Evolutionary conservation across 2,888 invertebrate species (phyloP).

Genomic region (Balanococcus diminutus): DNA sequence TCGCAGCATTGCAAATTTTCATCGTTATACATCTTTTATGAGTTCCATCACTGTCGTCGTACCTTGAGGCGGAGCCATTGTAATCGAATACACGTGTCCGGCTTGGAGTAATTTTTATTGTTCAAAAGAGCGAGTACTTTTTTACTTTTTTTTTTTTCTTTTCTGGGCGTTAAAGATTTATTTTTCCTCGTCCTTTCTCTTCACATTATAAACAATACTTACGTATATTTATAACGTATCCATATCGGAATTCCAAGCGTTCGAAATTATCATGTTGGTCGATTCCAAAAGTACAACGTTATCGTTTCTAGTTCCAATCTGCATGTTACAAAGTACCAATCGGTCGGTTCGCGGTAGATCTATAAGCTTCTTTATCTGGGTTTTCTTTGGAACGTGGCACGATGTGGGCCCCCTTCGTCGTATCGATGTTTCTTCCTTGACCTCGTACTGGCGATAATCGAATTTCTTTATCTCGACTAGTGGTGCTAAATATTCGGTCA

Average conservation of each 20-base stretch:
- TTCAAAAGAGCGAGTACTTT: neutral
- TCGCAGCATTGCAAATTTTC: neutral
- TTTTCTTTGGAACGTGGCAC: too few species aligned
- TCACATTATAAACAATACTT: neutral
- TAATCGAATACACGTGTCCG: constrained; percentile 9
- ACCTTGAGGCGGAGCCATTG: neutral
- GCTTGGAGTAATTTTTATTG: neutral
- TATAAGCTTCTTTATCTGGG: too few species aligned
- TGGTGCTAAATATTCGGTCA: too few species aligned
- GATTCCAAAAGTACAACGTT: constrained; percentile 24
- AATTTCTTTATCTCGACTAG: too few species aligned
- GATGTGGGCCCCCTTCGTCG: too few species aligned
- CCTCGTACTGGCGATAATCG: too few species aligned
- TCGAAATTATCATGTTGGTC: neutral
- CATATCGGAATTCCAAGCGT: neutral
- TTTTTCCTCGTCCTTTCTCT: neutral
- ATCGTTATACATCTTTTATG: neutral
- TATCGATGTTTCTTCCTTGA: too few species aligned
- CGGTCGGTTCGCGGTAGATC: too few species aligned
- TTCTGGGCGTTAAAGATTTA: neutral
- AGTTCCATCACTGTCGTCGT: neutral
- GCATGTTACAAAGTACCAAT: neutral
- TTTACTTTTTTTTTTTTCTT: neutral
- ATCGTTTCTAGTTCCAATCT: neutral
- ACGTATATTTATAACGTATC: neutral